phyloP scores from a whole-genome alignment of 2,888 invertebrate species.

The Scaptomyza polygonia region DNA sequence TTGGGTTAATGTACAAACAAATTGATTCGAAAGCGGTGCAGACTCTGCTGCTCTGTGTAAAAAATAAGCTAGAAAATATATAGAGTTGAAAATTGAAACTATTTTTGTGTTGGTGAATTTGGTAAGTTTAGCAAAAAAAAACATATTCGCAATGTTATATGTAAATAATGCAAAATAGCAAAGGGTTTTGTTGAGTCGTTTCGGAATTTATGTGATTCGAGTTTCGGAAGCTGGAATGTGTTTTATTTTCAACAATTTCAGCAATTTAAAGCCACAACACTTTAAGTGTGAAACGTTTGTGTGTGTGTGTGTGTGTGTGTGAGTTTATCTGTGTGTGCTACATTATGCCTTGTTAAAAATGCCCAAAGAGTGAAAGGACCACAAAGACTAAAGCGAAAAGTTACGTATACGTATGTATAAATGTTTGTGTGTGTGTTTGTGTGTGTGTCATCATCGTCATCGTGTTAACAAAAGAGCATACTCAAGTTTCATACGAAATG shows the following conservation, averaged over 20 bases:
- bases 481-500: slow-evolving; percentile 82
- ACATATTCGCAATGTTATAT: not conserved
- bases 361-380: slow-evolving; percentile 60
- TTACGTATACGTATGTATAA: slow-evolving; percentile 8
- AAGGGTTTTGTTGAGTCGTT: not conserved
- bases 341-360: slow-evolving; percentile 75
- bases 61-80: not conserved
- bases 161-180: not conserved
- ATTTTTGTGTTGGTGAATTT: not conserved
- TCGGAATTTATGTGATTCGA: slow-evolving; percentile 31
- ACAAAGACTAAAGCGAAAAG: slow-evolving; percentile 34
- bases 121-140: not conserved
- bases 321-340: slow-evolving; percentile 52
- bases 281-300: slow-evolving; percentile 54
- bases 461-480: slow-evolving; percentile 80
- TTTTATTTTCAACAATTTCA: slow-evolving; percentile 36
- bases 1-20: slow-evolving; percentile 67
- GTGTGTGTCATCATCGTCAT: slow-evolving; percentile 69
- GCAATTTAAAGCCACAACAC: slow-evolving; percentile 53
- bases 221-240: slow-evolving; percentile 24
- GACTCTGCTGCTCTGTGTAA: slow-evolving; percentile 5
- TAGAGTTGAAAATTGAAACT: not conserved
- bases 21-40: slow-evolving; percentile 22
- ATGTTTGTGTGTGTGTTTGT: slow-evolving; percentile 15
- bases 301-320: slow-evolving; percentile 16